phyloP scores from a whole-genome alignment of 2,888 invertebrate genomes.

The Tolmerus cingulatus region DNA sequence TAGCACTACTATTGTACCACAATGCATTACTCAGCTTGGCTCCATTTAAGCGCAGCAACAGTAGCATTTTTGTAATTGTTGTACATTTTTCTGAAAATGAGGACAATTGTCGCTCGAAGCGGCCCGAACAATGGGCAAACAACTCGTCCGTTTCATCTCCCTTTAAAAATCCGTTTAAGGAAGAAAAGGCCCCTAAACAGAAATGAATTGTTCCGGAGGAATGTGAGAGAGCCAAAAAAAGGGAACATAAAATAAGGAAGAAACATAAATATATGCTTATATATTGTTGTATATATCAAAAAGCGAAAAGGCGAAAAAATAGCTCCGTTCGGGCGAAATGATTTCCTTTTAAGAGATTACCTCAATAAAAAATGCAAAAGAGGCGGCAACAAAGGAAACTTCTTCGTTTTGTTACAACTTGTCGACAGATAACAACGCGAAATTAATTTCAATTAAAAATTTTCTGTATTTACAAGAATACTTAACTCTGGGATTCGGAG shows the following conservation, averaged over 20 bases:
- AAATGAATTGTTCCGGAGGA: neutral
- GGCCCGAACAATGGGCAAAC: neutral
- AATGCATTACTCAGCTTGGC: neutral
- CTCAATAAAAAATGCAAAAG: neutral
- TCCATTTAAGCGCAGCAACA: neutral
- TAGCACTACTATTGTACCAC: neutral
- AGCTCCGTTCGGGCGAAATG: neutral
- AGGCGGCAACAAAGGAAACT: neutral
- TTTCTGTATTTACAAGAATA: slow-evolving; percentile 37
- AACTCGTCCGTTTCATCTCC: neutral
- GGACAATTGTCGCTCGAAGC: neutral
- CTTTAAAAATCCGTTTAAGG: neutral
- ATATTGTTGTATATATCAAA: neutral
- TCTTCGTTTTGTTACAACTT: slow-evolving; percentile 18
- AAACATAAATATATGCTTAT: neutral
- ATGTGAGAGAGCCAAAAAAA: neutral
- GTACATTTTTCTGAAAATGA: neutral
- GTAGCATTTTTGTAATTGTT: neutral
- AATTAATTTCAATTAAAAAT: slow-evolving; percentile 42
- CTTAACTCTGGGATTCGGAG: neutral
- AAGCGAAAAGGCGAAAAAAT: neutral
- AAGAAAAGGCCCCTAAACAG: neutral
- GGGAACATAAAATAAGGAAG: neutral
- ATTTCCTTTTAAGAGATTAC: slow-evolving; percentile 35
- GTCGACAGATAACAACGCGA: slow-evolving; percentile 36